Evolutionary conservation across 2,113 vertebrate species (phyloP).

Genomic region (Beaufortia kweichowensis): DNA sequence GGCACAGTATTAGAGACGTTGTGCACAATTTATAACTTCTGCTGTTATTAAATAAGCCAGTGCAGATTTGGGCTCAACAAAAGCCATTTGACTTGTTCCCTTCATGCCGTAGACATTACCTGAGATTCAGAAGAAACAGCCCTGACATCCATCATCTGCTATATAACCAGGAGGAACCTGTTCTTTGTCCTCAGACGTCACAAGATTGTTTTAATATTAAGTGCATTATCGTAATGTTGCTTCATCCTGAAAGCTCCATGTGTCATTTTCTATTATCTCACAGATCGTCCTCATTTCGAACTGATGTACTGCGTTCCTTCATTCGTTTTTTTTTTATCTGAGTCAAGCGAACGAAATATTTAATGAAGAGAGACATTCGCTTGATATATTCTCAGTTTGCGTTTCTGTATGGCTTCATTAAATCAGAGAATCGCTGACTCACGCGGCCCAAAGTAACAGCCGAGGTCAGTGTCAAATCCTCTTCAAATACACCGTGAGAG

Average conservation of each 20-base stretch:
- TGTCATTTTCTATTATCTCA: constrained; percentile 63
- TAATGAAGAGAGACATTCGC: background rate
- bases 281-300: constrained; percentile 22
- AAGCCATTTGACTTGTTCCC: background rate
- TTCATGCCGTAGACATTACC: constrained; percentile 53
- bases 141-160: constrained; percentile 46
- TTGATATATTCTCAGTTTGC: background rate
- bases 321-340: background rate
- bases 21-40: too few species aligned
- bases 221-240: constrained; percentile 56
- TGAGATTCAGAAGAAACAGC: constrained; percentile 54
- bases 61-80: too few species aligned
- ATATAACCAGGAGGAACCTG: constrained; percentile 52
- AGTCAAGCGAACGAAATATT: background rate
- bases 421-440: constrained; percentile 24
- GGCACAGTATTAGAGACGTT: too few species aligned
- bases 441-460: background rate
- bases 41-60: too few species aligned
- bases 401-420: background rate
- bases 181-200: constrained; percentile 60
- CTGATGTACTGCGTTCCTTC: background rate
- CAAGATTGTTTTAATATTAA: constrained; percentile 44
- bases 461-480: constrained; percentile 33
- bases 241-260: constrained; percentile 59
- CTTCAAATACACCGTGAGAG: background rate